A percentile compares a stretch with the other conserved stretches of the same genome.
These are phyloP conservation scores for Protobothrops flavoviridis DNA, from an alignment of 2,113 vertebrate species.

Conservation along the genomic window DNA sequence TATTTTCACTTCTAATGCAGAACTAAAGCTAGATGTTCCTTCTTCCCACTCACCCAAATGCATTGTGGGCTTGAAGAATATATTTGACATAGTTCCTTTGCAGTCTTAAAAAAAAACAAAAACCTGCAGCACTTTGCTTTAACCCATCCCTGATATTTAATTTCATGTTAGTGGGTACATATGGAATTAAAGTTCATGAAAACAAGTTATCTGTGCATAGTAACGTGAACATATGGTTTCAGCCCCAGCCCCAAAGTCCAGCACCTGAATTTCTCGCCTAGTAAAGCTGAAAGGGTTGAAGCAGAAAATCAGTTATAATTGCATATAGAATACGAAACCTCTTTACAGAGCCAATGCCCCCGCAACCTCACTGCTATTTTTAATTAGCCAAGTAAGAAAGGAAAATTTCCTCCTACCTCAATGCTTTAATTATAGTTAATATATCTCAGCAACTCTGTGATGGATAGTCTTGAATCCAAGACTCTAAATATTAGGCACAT, in stretches of 20 bases:
- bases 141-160: neutral
- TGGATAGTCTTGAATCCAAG: neutral
- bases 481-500: slow-evolving; percentile 5
- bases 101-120: slow-evolving; percentile 8
- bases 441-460: slow-evolving; percentile 7
- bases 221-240: slow-evolving; percentile 38
- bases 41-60: neutral
- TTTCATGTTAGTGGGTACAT: slow-evolving; percentile 12
- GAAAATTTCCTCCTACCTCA: slow-evolving; percentile 19
- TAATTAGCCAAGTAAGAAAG: slow-evolving; percentile 42
- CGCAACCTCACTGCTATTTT: slow-evolving; percentile 19
- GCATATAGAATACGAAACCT: slow-evolving; percentile 36
- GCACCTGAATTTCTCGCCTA: slow-evolving; percentile 50
- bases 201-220: slow-evolving; percentile 6
- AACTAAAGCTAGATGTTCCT: neutral
- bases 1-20: neutral
- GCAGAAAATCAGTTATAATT: slow-evolving; percentile 39
- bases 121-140: neutral
- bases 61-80: neutral
- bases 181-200: slow-evolving; percentile 9
- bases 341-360: slow-evolving; percentile 28
- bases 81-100: neutral
- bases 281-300: slow-evolving; percentile 32
- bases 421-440: slow-evolving; percentile 7
- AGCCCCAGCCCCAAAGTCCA: slow-evolving; percentile 24